Percentiles rank a stretch among this genome's conserved stretches.
Conservation (phyloP, 2,888 invertebrate species). For the Chesias legatella region DNA sequence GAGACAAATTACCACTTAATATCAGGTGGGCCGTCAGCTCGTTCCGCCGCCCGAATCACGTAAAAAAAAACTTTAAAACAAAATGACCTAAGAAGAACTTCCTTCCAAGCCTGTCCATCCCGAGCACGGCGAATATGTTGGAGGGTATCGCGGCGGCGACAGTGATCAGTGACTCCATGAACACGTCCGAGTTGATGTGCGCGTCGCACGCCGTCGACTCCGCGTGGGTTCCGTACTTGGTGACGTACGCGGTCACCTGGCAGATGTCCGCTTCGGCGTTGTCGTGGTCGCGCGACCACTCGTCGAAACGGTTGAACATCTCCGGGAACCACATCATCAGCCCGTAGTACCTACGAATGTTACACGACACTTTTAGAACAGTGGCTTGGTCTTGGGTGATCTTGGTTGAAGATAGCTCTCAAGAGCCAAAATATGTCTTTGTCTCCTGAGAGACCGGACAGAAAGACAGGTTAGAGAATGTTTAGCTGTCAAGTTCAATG, state of each 20-base stretch:
- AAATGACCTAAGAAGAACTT: conserved; percentile 92
- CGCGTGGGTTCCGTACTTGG: conserved; percentile 83
- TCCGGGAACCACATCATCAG: conserved; percentile 99
- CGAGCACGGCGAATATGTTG: conserved; percentile 89
- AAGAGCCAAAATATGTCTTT: too few relatives aligned
- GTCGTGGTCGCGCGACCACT: conserved; percentile 85
- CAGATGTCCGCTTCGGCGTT: conserved; percentile 86
- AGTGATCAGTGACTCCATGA: conserved; percentile 92
- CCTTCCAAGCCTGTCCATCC: conserved; percentile 92
- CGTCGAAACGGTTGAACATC: conserved; percentile 94
- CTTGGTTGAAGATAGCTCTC: too few relatives aligned
- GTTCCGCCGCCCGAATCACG: too few relatives aligned
- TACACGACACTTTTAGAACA: too few relatives aligned
- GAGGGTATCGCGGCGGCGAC: conserved; percentile 92
- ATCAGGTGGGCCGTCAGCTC: too few relatives aligned
- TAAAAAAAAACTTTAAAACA: too few relatives aligned
- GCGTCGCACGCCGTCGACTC: conserved; percentile 81
- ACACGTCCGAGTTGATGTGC: conserved; percentile 88
- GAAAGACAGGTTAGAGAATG: too few relatives aligned
- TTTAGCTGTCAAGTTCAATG: too few relatives aligned
- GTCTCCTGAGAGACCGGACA: too few relatives aligned
- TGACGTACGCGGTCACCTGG: conserved; percentile 88
- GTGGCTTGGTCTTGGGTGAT: too few relatives aligned
- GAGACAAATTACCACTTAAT: too few relatives aligned
- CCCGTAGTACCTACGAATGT: conserved; percentile 95